A percentile compares a stretch with the other conserved stretches of the same genome.
Conservation (phyloP, 2,888 invertebrate species). For the Sminthurinus aureus region DNA sequence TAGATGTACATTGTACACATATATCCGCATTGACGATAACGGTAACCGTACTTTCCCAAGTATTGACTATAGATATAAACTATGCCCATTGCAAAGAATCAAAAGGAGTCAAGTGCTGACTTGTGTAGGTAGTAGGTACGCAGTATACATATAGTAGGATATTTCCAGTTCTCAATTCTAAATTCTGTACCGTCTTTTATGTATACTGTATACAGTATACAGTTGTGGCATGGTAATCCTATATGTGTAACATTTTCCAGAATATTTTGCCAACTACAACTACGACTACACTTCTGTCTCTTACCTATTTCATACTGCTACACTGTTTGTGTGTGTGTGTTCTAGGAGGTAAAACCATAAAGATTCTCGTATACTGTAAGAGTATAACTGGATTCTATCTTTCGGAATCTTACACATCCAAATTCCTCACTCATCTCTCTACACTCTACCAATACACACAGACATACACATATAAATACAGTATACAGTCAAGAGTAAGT, state of each 20-base stretch:
- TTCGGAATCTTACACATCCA: not conserved
- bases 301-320: not conserved
- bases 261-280: not conserved
- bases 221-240: not conserved
- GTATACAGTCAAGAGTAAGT: no score
- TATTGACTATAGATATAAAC: no score
- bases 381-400: not conserved
- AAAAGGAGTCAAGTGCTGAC: no score
- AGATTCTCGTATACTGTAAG: not conserved
- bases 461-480: not conserved
- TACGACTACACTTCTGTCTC: no score
- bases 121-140: no score
- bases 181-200: no score
- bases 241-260: not conserved
- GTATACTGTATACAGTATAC: not conserved
- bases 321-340: not conserved
- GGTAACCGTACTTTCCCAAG: no score
- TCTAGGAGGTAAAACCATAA: not conserved
- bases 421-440: constrained; percentile 6
- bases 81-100: no score
- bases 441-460: not conserved
- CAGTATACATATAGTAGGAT: no score
- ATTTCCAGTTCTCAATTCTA: no score
- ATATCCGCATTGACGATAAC: no score
- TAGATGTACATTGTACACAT: no score